phyloP scores from a whole-genome alignment of 1,140 invertebrate genomes.

The Cherax destructor region DNA sequence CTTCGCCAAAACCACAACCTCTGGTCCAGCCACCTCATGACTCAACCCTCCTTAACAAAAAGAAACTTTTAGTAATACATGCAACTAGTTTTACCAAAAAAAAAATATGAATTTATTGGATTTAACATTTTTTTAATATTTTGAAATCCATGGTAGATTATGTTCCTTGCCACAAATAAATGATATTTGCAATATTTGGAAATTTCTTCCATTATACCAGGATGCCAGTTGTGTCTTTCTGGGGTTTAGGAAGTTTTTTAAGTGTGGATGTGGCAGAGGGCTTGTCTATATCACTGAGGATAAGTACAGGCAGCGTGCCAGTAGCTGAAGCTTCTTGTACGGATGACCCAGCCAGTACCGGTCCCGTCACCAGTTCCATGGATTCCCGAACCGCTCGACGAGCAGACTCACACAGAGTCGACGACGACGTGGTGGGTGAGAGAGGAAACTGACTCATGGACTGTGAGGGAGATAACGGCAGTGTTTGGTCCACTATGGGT shows the following conservation, averaged over 20 bases:
- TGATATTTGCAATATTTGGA: too few species aligned
- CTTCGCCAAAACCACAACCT: too few species aligned
- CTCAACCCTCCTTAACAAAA: too few species aligned
- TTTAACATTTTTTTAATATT: too few species aligned
- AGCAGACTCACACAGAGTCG: constrained; percentile 18
- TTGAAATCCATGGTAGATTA: too few species aligned
- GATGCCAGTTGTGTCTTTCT: constrained; percentile 26
- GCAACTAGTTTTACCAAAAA: too few species aligned
- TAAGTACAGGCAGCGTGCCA: constrained; percentile 50
- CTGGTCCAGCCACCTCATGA: too few species aligned
- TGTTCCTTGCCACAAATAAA: too few species aligned
- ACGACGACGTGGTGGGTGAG: constrained; percentile 39
- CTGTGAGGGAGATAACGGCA: constrained; percentile 65
- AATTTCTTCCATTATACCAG: constrained; percentile 22
- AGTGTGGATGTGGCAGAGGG: constrained; percentile 64
- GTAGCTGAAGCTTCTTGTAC: constrained; percentile 56
- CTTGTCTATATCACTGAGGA: neutral
- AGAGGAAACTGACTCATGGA: constrained; percentile 65
- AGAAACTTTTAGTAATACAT: too few species aligned
- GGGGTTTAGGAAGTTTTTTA: constrained; percentile 58
- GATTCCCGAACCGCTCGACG: constrained; percentile 44
- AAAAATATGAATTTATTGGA: too few species aligned
- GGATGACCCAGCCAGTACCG: constrained; percentile 64
- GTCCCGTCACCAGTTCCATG: constrained; percentile 69
- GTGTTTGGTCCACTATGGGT: constrained; percentile 62